These are phyloP conservation scores for Drosophila truncata DNA, from an alignment of 1,140 invertebrate genomes.

Conservation along the genomic window DNA sequence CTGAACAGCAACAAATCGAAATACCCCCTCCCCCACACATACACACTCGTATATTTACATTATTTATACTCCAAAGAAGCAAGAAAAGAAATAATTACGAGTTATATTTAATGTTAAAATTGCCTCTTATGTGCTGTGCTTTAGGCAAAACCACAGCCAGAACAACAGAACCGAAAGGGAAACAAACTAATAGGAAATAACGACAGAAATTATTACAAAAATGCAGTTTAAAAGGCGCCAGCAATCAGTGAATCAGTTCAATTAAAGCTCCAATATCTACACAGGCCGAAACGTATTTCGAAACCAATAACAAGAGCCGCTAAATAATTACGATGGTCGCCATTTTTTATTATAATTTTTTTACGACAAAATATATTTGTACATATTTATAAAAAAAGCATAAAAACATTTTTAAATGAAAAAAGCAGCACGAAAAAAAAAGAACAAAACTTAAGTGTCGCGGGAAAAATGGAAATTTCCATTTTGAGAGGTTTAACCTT, in stretches of 20 bases:
- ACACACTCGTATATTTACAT: slow-evolving; percentile 60
- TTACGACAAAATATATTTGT: slow-evolving; percentile 71
- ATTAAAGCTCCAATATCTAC: slow-evolving; percentile 28
- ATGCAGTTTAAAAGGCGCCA: slow-evolving; percentile 60
- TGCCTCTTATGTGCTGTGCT: slow-evolving; percentile 72
- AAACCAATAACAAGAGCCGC: slow-evolving; percentile 23
- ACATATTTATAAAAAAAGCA: slow-evolving; percentile 66
- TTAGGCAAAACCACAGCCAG: slow-evolving; percentile 56
- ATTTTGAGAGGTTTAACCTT: slow-evolving; percentile 58
- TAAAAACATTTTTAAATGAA: slow-evolving; percentile 39
- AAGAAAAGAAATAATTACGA: slow-evolving; percentile 67
- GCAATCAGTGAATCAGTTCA: slow-evolving; percentile 33
- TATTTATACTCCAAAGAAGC: slow-evolving; percentile 83
- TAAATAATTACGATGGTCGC: slow-evolving; percentile 52
- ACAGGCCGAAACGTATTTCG: slow-evolving; percentile 23
- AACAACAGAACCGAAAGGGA: slow-evolving; percentile 18
- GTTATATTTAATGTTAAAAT: slow-evolving; percentile 72
- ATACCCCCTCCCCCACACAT: slow-evolving; percentile 46
- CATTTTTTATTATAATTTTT: slow-evolving; percentile 72
- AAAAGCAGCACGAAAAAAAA: slow-evolving; percentile 23
- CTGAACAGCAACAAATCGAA: slow-evolving; percentile 71
- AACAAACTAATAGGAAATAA: slow-evolving; percentile 45
- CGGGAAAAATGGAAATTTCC: slow-evolving; percentile 29
- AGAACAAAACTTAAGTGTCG: slow-evolving; percentile 31
- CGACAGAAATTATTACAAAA: slow-evolving; percentile 28